Evolutionary conservation across 35 echinoderm and acorn worm species (phyloP).

Genomic region (Eucidaris tribuloides): DNA sequence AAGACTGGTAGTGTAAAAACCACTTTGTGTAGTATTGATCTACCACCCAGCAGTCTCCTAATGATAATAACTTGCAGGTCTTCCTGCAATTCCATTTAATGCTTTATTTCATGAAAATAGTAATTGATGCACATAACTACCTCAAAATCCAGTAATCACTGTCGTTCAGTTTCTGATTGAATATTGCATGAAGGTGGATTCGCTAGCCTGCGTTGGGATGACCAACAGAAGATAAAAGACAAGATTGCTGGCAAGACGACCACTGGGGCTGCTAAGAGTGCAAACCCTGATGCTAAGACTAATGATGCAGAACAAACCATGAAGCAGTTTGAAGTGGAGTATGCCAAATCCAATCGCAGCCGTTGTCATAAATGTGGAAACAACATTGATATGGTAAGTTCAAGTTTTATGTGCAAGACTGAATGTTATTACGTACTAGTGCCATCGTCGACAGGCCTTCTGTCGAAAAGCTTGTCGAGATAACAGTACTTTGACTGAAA

Average conservation of each 20-base stretch:
- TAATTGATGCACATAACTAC: not conserved
- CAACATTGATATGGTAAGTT: constrained; percentile 84
- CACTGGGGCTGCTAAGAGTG: constrained; percentile 2
- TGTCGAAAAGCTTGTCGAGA: too few relatives aligned
- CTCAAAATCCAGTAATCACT: not conserved
- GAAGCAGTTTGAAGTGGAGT: constrained; percentile 73
- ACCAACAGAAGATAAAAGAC: constrained; percentile 89
- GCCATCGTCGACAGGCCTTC: too few relatives aligned
- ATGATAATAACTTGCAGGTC: too few relatives aligned
- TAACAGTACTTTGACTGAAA: too few relatives aligned
- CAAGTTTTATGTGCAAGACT: too few relatives aligned
- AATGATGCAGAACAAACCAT: constrained; percentile 12
- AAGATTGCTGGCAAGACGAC: constrained; percentile 38
- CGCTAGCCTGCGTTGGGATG: constrained; percentile 78
- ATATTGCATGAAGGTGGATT: constrained; percentile 44
- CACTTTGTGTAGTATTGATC: too few relatives aligned
- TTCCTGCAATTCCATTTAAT: too few relatives aligned
- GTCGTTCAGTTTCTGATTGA: not conserved
- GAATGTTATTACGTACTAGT: too few relatives aligned
- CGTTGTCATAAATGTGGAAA: constrained; percentile 67
- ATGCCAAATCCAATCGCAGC: constrained; percentile 90
- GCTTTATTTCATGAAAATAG: too few relatives aligned
- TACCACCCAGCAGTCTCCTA: too few relatives aligned
- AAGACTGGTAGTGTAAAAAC: too few relatives aligned
- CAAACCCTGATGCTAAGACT: constrained; percentile 11